Evolutionary conservation across 2,113 vertebrate species (phyloP).

Genomic region (Bucco capensis): DNA sequence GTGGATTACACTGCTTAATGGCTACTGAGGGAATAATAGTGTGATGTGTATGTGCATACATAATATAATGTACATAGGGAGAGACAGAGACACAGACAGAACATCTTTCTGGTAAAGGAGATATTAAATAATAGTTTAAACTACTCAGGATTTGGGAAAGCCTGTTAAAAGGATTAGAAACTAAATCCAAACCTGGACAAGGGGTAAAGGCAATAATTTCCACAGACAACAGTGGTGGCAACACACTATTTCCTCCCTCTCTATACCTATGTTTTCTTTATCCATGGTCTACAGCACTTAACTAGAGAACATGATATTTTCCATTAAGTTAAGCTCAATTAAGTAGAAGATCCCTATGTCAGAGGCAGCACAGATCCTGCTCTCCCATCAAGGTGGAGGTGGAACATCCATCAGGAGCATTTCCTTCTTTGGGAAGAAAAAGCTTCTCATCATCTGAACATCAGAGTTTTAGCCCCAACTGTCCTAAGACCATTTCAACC

Average conservation of each 20-base stretch:
- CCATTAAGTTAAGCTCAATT: neutral
- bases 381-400: neutral
- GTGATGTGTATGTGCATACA: conserved; percentile 37
- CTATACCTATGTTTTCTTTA: neutral
- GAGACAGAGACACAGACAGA: conserved; percentile 21
- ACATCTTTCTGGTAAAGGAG: conserved; percentile 41
- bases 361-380: neutral
- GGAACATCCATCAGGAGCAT: neutral
- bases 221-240: neutral
- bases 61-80: conserved; percentile 28
- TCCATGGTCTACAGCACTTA: neutral
- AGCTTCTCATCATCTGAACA: neutral
- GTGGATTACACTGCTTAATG: conserved; percentile 59
- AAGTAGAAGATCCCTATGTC: neutral
- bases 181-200: conserved; percentile 33
- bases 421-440: neutral
- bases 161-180: conserved; percentile 43
- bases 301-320: neutral
- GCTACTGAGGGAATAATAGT: conserved; percentile 54
- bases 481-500: neutral
- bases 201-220: conserved; percentile 12
- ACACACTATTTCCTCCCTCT: neutral
- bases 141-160: conserved; percentile 40
- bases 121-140: conserved; percentile 44
- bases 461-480: neutral